Evolutionary conservation across 2,113 vertebrate genomes (phyloP).

Genomic region (Halcyon senegalensis): DNA sequence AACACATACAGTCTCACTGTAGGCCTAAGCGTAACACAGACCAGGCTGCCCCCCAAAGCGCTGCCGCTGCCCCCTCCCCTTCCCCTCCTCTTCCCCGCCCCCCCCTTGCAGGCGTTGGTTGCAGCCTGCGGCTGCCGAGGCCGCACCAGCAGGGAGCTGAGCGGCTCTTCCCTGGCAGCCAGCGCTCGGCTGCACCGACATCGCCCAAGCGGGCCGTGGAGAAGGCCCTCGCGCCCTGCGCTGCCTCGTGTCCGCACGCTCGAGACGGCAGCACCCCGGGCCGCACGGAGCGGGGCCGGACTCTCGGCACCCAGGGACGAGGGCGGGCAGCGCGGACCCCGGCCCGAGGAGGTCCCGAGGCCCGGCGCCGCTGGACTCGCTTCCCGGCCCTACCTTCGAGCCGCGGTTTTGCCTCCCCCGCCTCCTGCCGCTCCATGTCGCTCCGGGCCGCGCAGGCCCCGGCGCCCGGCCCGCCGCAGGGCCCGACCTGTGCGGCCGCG

Average conservation of each 20-base stretch:
- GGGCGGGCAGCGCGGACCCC: too few species aligned
- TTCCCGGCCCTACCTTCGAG: not conserved
- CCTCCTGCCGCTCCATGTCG: fast-evolving
- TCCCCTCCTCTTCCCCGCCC: not conserved
- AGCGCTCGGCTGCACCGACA: fast-evolving
- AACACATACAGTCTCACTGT: not conserved
- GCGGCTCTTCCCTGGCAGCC: not conserved
- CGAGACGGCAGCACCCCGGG: too few species aligned
- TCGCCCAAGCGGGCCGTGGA: fast-evolving
- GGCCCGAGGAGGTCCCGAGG: not conserved
- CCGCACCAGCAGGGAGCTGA: not conserved
- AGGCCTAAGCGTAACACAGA: fast-evolving
- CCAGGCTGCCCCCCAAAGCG: not conserved
- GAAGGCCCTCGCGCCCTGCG: not conserved
- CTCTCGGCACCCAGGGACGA: not conserved
- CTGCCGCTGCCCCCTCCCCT: too few species aligned
- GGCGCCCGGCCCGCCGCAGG: too few species aligned
- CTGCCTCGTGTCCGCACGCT: not conserved
- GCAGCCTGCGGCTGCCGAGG: not conserved
- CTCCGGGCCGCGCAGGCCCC: too few species aligned
- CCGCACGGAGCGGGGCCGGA: fast-evolving
- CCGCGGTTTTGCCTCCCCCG: not conserved
- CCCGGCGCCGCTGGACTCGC: not conserved
- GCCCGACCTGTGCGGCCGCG: not conserved
- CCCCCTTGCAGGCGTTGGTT: not conserved